Conservation (phyloP, 2,113 vertebrate genomes). For the Labeo catla region DNA sequence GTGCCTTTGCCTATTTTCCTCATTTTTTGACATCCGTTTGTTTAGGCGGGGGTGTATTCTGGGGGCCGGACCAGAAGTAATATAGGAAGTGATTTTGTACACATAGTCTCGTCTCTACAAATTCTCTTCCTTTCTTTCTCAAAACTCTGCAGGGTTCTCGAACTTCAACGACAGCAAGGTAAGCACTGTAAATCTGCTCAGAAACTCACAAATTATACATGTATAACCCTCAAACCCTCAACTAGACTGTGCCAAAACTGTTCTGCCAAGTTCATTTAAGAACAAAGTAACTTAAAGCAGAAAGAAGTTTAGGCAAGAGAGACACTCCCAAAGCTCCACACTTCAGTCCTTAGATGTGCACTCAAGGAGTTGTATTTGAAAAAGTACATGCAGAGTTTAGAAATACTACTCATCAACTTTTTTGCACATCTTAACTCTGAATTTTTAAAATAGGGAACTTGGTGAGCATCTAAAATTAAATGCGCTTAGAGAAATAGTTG, state of each 20-base stretch:
- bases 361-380: background rate
- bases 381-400: background rate
- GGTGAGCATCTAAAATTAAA: background rate
- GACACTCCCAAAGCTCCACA: background rate
- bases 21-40: background rate
- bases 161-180: conserved; percentile 59
- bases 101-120: conserved; percentile 12
- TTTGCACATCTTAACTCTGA: background rate
- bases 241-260: background rate
- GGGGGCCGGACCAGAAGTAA: conserved; percentile 55
- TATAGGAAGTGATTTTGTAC: conserved; percentile 64
- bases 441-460: background rate
- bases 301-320: background rate
- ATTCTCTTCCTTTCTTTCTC: conserved; percentile 46
- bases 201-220: background rate
- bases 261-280: background rate
- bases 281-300: background rate
- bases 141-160: background rate
- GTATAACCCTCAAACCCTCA: background rate
- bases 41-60: conserved; percentile 39
- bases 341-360: background rate
- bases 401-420: background rate
- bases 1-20: background rate
- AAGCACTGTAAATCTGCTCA: background rate
- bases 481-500: background rate